Conservation (phyloP, 2,113 vertebrate species). For the Hyaena hyaena region DNA sequence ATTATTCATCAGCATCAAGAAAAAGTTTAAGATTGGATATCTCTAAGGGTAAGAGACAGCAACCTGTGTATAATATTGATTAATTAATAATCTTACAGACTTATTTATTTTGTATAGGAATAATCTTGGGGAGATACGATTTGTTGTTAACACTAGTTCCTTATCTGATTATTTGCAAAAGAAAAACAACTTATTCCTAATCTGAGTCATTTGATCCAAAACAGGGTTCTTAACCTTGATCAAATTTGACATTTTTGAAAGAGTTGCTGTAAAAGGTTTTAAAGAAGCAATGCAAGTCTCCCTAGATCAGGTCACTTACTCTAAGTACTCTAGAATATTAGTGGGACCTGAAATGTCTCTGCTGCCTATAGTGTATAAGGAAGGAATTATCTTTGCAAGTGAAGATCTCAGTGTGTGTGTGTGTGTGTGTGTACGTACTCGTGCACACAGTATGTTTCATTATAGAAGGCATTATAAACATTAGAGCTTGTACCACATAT, state of each 20-base stretch:
- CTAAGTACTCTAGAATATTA: constrained; percentile 4
- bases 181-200: not conserved
- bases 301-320: not conserved
- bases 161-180: constrained; percentile 43
- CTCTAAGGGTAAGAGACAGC: not conserved
- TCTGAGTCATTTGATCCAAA: constrained; percentile 46
- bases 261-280: not conserved
- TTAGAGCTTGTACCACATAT: not conserved
- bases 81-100: not conserved
- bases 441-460: not conserved
- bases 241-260: not conserved
- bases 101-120: not conserved
- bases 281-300: constrained; percentile 4
- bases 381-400: constrained; percentile 31
- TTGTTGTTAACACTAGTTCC: not conserved
- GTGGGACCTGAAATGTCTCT: not conserved
- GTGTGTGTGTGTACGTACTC: not conserved
- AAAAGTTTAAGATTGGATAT: not conserved
- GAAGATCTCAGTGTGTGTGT: not conserved
- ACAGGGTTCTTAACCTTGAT: constrained; percentile 14
- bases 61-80: not conserved
- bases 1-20: not conserved
- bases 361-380: not conserved
- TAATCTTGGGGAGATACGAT: not conserved
- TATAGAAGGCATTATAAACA: not conserved